Base-by-base conservation (phyloP, 2,797 vertebrate species). In the Karalla daura region DNA sequence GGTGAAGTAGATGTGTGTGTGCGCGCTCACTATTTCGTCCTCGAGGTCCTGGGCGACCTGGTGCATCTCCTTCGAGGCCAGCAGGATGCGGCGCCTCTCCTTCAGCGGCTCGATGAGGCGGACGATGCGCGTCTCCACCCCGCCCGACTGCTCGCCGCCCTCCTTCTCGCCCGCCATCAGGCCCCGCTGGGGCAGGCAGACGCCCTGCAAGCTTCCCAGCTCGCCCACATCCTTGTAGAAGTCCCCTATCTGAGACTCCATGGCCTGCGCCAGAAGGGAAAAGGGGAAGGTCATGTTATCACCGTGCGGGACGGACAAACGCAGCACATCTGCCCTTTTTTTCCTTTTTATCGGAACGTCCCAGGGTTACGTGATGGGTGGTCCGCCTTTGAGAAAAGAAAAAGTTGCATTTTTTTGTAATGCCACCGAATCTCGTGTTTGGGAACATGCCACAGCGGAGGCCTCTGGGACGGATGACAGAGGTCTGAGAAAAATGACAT, bases 61-160 rank as follows among this genome's bases (percentile, higher is more conserved):
- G 36, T 97, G 96, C 81, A 98, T 92, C 86, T 98, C 96, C 86
- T 98, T 98, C 68, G 96, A 95, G 3, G 97, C 96, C 76, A 98
- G 86, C 59, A 98, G 91, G 81, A 98, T 92, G 45, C 96, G 93
- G 45, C 96, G 93, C 18, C 96, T 92, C 80, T 98, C 96, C 90
- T 97, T 96, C 77, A 98, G 78, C 0, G 97, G 97, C 77, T 98
- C 96, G 4, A 98, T 96, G 70, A 98, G 94, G 45, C 96, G 96
- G 40, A 96, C 95, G 1, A 98, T 95, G 49, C 96, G 94, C 1
- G 95, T 96, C 58, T 97, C 96, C 12, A 87, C 88, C 78, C 94
- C 90, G 0, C 86, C 91, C 15, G 74, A 93, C 81, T 96, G 96
- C 86, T 94, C 92, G 7, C 93, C 92, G 0, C 70, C 90, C 65